Evolutionary conservation across 2,113 vertebrate genomes (phyloP), one percentile per base, ranked within the genome.

Genomic region (Gallinago paraguaiae): DNA sequence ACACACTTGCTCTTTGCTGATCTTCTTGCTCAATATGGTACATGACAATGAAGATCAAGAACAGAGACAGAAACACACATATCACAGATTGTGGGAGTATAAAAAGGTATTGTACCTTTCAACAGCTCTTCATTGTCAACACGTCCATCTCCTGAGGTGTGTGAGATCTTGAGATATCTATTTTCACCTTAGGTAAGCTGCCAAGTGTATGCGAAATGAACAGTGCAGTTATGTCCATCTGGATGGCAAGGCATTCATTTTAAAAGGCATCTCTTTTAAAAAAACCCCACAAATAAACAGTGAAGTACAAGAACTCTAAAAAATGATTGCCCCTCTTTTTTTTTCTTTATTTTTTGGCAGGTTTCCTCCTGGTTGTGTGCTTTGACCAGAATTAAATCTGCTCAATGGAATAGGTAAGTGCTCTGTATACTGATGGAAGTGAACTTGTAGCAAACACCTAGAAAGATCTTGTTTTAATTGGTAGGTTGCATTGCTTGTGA

Each of bases 131-230:
- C 65, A 25, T 71, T 91, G 83, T 95, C 94, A 93, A 89, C 89
- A 84, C 57, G 84, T 57, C 27, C 35, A n/a, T 89, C 27, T 91
- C 48, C 65, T 93, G 77, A 92, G 86, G 77, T 72, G 65, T 84
- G 48, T 75, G 93, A 88, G 77, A 84, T 53, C 77, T 53, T 60
- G 57, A 96, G 81, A 56, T 60, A 68, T 6, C 77, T 79, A 92
- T 95, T 95, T 96, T 93, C 91, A 92, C 89, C 65, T 95, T 14
- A 92, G 48, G 57, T 86, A 82, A 89, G 50, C 81, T 95, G 84
- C 81, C 65, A 91, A 96, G 39, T 30, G 17, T 45, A 65, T 72
- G 74, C 4, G 4, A 95, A 96, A 92, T 13, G 76, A 83, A 10
- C 79, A 90, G 57, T 51, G 51, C 48, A 79, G 56, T n/a, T 4